Evolutionary conservation across 2,888 invertebrate species (phyloP).

Genomic region (Ectemnius cavifrons): DNA sequence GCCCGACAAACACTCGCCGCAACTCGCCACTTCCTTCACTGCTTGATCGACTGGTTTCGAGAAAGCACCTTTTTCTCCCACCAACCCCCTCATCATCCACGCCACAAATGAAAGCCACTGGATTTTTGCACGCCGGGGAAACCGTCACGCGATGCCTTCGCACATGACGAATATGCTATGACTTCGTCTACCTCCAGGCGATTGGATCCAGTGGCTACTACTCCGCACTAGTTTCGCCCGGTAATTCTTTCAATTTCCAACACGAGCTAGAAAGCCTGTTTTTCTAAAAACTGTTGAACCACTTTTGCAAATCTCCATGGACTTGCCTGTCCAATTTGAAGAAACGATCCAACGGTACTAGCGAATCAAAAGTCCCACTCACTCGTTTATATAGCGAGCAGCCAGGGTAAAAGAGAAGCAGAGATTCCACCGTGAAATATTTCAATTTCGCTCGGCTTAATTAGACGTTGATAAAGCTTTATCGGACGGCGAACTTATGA

Average conservation of each 20-base stretch:
- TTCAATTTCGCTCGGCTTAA: constrained; percentile 6
- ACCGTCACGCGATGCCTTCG: not conserved
- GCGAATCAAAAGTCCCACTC: too few species aligned
- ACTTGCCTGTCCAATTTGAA: too few species aligned
- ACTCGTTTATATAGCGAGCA: not conserved
- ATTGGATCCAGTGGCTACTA: too few species aligned
- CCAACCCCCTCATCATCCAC: not conserved
- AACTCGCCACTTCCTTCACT: not conserved
- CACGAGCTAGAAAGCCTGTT: too few species aligned
- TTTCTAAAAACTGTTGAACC: too few species aligned
- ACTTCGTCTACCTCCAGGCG: too few species aligned
- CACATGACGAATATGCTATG: not conserved
- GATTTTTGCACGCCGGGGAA: constrained; percentile 27
- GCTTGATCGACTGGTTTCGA: constrained; percentile 43
- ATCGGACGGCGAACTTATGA: not conserved
- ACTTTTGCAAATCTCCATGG: too few species aligned
- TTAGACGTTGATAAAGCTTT: not conserved
- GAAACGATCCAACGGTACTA: too few species aligned
- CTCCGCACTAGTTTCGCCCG: too few species aligned
- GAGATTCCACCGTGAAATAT: constrained; percentile 18
- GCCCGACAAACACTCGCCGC: constrained; percentile 14
- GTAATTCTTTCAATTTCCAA: too few species aligned
- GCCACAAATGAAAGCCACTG: constrained; percentile 32
- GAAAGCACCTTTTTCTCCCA: constrained; percentile 28
- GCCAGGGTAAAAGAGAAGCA: not conserved